These are phyloP conservation scores for Tenthredo amoena DNA, from an alignment of 2,888 invertebrate species.

Conservation along the genomic window DNA sequence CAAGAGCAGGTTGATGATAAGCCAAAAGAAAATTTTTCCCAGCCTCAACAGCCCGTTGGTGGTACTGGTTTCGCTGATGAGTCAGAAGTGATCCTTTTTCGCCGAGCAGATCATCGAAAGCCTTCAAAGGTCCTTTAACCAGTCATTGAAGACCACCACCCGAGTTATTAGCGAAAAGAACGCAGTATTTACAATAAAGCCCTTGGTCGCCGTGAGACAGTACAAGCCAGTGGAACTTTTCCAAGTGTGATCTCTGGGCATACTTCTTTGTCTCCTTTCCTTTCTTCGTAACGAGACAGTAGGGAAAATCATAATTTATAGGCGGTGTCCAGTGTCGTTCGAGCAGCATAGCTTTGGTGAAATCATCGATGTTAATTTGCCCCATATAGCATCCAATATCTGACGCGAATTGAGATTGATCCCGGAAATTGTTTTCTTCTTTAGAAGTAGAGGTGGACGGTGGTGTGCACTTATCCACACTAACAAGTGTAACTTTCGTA, in stretches of 20 bases:
- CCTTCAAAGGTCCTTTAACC: conserved; percentile 56
- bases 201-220: conserved; percentile 58
- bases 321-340: conserved; percentile 54
- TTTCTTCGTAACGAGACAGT: conserved; percentile 32
- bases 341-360: conserved; percentile 51
- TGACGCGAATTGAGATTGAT: conserved; percentile 20
- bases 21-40: conserved; percentile 54
- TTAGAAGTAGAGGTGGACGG: not conserved
- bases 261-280: conserved; percentile 56
- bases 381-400: conserved; percentile 37
- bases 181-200: conserved; percentile 59
- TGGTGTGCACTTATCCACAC: not conserved
- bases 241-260: conserved; percentile 58
- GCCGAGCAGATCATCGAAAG: conserved; percentile 55
- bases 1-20: conserved; percentile 42
- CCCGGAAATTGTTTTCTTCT: not conserved
- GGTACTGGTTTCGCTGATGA: conserved; percentile 55
- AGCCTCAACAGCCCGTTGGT: conserved; percentile 54
- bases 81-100: conserved; percentile 52
- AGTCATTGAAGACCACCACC: conserved; percentile 54
- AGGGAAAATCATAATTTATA: conserved; percentile 55
- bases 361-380: not conserved
- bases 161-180: conserved; percentile 45
- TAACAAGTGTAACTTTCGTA: not conserved
- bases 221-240: conserved; percentile 59